Evolutionary conservation across 2,113 vertebrate species (phyloP).

Genomic region (Peromyscus polionotus): DNA sequence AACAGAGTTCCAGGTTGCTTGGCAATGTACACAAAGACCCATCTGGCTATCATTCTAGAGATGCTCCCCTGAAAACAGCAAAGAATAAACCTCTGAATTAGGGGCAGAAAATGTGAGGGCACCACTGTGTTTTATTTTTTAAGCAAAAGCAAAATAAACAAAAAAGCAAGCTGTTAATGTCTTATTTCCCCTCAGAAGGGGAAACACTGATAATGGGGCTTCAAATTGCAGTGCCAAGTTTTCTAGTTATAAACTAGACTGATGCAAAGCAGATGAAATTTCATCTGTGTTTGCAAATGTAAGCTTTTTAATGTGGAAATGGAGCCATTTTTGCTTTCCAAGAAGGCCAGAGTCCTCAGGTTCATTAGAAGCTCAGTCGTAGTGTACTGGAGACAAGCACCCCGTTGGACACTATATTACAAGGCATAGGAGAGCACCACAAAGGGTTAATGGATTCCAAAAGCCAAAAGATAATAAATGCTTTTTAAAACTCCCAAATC

Average conservation of each 20-base stretch:
- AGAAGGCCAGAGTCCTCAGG: slow-evolving; percentile 78
- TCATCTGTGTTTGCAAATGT: slow-evolving; percentile 85
- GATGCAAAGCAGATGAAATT: slow-evolving; percentile 90
- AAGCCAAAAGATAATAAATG: background rate
- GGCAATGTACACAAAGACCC: slow-evolving; percentile 80
- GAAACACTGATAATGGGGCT: slow-evolving; percentile 70
- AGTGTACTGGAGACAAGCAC: background rate
- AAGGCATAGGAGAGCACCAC: background rate
- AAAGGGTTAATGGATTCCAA: background rate
- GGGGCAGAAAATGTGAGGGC: slow-evolving; percentile 79
- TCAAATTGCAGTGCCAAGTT: slow-evolving; percentile 84
- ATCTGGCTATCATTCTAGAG: slow-evolving; percentile 84
- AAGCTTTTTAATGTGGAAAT: slow-evolving; percentile 86
- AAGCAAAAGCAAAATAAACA: slow-evolving; percentile 87
- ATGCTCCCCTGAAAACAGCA: slow-evolving; percentile 80
- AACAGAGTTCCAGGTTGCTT: slow-evolving; percentile 79
- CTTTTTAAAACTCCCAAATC: background rate
- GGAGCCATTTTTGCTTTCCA: slow-evolving; percentile 79
- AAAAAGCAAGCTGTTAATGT: slow-evolving; percentile 83
- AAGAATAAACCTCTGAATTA: slow-evolving; percentile 84
- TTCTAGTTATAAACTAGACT: slow-evolving; percentile 85
- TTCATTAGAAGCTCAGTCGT: slow-evolving; percentile 83
- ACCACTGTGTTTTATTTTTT: slow-evolving; percentile 80
- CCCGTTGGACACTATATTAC: background rate
- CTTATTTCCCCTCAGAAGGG: slow-evolving; percentile 84